phyloP scores from a whole-genome alignment of 2,113 vertebrate genomes.

The Meles meles region DNA sequence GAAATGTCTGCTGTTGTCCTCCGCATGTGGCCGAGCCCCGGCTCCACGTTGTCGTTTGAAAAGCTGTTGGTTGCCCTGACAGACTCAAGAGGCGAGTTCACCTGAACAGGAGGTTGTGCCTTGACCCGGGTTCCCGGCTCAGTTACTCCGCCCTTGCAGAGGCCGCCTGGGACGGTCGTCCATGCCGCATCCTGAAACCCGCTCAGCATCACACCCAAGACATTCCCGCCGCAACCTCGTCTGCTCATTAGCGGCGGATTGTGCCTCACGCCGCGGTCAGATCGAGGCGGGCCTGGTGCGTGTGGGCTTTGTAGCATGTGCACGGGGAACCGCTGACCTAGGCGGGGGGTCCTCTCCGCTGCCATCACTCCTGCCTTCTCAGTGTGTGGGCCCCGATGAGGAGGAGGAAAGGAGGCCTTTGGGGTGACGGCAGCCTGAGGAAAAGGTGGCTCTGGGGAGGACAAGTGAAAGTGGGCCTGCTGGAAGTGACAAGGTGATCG shows the following conservation, averaged over 20 bases:
- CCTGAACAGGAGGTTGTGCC: background rate
- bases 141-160: background rate
- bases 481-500: background rate
- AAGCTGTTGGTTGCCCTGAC: background rate
- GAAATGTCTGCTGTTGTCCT: background rate
- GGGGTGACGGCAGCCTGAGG: background rate
- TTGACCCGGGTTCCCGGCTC: background rate
- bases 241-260: background rate
- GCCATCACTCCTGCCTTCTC: fast-evolving
- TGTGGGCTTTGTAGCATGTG: background rate
- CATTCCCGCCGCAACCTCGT: too few relatives aligned
- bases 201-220: too few relatives aligned
- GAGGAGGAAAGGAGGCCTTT: background rate
- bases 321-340: background rate
- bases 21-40: background rate
- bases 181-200: too few relatives aligned
- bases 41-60: background rate
- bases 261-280: fast-evolving
- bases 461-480: too few relatives aligned
- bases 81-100: background rate
- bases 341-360: background rate
- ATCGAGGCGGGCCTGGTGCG: fast-evolving
- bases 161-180: background rate
- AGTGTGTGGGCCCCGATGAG: background rate
- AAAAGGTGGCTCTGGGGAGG: background rate